Percentiles rank a stretch among this genome's conserved stretches.
Conservation (phyloP, 2,113 vertebrate species). For the Saguinus midas region DNA sequence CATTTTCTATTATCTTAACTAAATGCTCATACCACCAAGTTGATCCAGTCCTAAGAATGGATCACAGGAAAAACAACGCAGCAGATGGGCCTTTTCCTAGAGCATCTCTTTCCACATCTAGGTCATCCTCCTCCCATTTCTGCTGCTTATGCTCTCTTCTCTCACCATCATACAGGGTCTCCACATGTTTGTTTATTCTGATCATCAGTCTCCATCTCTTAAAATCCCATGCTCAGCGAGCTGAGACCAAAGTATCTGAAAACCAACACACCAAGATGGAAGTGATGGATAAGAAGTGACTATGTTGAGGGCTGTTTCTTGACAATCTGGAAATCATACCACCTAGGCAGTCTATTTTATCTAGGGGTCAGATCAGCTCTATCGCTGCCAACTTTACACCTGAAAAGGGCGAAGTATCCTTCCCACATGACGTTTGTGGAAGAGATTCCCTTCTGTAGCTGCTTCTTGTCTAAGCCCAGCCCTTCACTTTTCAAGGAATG, state of each 20-base stretch:
- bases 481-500: constrained; percentile 42
- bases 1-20: background rate
- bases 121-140: background rate
- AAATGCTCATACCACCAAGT: background rate
- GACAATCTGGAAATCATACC: background rate
- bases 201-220: background rate
- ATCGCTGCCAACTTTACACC: background rate
- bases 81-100: background rate
- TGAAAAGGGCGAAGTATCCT: constrained; percentile 26
- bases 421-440: background rate
- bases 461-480: constrained; percentile 7
- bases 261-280: constrained; percentile 44
- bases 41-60: background rate
- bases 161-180: background rate
- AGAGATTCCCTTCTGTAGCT: constrained; percentile 55
- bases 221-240: background rate
- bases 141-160: background rate
- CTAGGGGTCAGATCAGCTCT: background rate
- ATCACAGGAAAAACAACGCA: background rate
- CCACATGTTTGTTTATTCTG: background rate
- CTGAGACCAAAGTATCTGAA: background rate
- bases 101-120: background rate
- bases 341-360: background rate
- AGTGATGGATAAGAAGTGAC: background rate
- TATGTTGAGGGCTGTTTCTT: background rate